Evolutionary conservation across 2,797 vertebrate species (phyloP).

Genomic region (Neosalanx taihuensis): DNA sequence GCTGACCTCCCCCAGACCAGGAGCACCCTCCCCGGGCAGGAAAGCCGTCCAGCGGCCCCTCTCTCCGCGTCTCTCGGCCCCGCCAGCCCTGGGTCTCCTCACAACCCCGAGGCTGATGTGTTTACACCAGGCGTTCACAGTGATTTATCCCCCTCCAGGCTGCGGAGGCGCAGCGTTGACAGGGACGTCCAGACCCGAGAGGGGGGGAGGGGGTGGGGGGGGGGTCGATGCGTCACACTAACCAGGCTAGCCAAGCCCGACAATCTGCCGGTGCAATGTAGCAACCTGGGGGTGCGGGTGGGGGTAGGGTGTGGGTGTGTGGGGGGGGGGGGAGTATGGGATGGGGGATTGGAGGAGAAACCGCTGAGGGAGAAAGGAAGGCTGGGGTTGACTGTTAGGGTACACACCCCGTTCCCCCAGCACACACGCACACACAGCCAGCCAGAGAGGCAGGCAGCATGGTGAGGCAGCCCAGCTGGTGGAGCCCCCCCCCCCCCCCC

Average conservation of each 20-base stretch:
- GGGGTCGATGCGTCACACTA: conserved; percentile 15
- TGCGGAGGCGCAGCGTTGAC: conserved; percentile 29
- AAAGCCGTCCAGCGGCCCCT: background rate
- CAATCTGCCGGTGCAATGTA: background rate
- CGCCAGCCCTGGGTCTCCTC: conserved; percentile 39
- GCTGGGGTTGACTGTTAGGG: background rate
- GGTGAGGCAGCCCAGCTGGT: conserved; percentile 64
- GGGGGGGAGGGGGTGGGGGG: background rate
- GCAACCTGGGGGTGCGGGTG: background rate
- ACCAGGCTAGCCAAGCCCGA: too few relatives aligned
- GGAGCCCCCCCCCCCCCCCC: too few relatives aligned
- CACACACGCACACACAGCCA: conserved; percentile 18
- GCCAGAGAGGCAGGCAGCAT: conserved; percentile 19
- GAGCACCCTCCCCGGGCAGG: conserved; percentile 8
- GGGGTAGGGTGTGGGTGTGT: background rate
- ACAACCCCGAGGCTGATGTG: conserved; percentile 46
- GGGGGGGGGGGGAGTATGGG: background rate
- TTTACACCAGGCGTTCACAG: conserved; percentile 44
- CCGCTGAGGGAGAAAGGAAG: conserved; percentile 18
- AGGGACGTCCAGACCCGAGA: conserved; percentile 21
- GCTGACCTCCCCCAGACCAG: conserved; percentile 23
- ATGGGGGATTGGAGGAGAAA: conserved; percentile 6
- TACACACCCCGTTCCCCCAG: conserved; percentile 10
- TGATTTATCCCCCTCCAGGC: conserved; percentile 48
- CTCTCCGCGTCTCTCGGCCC: conserved; percentile 7